Conservation (phyloP, 1,140 invertebrate species). For the Hyphantria cunea region DNA sequence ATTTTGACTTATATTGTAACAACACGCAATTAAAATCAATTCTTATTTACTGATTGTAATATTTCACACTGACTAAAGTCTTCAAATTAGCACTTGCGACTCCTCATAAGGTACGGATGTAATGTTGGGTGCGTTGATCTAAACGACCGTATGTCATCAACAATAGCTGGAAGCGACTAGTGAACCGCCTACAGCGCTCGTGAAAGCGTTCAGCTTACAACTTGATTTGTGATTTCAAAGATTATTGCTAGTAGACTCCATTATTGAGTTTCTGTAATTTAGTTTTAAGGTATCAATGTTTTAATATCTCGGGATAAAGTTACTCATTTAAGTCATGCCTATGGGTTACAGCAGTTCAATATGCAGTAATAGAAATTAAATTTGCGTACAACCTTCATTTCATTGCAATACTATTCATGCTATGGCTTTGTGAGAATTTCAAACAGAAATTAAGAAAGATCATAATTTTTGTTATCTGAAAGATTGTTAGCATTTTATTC, state of each 20-base stretch:
- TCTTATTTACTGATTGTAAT: too few species aligned
- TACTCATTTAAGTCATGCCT: too few species aligned
- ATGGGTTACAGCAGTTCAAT: too few species aligned
- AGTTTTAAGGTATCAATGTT: constrained; percentile 47
- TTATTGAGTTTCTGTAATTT: constrained; percentile 72
- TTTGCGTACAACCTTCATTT: constrained; percentile 1
- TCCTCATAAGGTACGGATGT: not conserved
- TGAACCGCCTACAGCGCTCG: constrained; percentile 70
- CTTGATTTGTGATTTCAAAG: constrained; percentile 78
- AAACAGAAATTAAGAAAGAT: too few species aligned
- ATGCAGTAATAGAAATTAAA: not conserved
- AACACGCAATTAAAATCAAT: too few species aligned
- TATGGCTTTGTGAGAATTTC: too few species aligned
- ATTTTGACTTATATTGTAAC: too few species aligned
- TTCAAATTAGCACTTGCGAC: too few species aligned
- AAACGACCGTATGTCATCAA: constrained; percentile 38
- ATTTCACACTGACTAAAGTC: too few species aligned
- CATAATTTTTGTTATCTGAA: too few species aligned
- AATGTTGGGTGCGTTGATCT: constrained; percentile 2
- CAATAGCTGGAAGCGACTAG: constrained; percentile 68
- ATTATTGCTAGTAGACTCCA: constrained; percentile 69
- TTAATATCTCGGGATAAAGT: not conserved
- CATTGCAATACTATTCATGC: not conserved
- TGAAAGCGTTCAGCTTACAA: constrained; percentile 75
- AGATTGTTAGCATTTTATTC: too few species aligned